Conservation (phyloP, 2,888 invertebrate genomes). For the Latheticus oryzae region DNA sequence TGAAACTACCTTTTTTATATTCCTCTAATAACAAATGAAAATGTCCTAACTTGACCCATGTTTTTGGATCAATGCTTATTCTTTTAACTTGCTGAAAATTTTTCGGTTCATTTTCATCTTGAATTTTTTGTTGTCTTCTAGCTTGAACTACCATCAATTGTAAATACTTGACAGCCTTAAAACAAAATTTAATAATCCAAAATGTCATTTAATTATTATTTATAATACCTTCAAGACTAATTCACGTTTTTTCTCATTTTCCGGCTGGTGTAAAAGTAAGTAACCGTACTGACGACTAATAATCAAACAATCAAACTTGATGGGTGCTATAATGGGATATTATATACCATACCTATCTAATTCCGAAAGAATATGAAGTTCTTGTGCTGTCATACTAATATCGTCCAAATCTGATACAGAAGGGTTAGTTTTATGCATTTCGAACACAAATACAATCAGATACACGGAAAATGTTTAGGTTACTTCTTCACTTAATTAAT, state of each 20-base stretch:
- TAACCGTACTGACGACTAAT: constrained; percentile 92
- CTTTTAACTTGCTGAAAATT: constrained; percentile 66
- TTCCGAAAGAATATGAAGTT: constrained; percentile 86
- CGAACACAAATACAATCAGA: too few species aligned
- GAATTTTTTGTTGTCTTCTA: constrained; percentile 70
- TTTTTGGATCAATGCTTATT: constrained; percentile 86
- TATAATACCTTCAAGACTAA: constrained; percentile 78
- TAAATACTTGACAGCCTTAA: constrained; percentile 82
- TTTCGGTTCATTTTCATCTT: constrained; percentile 60
- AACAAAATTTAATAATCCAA: constrained; percentile 39
- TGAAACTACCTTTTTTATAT: constrained; percentile 92
- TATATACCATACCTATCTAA: constrained; percentile 80
- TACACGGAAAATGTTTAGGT: too few species aligned
- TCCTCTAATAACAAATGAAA: constrained; percentile 93
- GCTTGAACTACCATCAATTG: constrained; percentile 88
- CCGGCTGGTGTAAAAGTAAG: constrained; percentile 81
- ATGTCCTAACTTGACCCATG: constrained; percentile 95
- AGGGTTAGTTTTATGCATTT: constrained; percentile 59
- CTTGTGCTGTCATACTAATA: constrained; percentile 76
- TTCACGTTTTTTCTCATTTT: constrained; percentile 83
- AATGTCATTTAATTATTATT: constrained; percentile 3
- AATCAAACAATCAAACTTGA: not conserved
- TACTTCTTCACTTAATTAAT: too few species aligned
- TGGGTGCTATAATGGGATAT: not conserved
- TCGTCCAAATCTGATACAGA: constrained; percentile 59